Conservation (phyloP, 2,888 invertebrate species). For the Caenorhabditis japonica region DNA sequence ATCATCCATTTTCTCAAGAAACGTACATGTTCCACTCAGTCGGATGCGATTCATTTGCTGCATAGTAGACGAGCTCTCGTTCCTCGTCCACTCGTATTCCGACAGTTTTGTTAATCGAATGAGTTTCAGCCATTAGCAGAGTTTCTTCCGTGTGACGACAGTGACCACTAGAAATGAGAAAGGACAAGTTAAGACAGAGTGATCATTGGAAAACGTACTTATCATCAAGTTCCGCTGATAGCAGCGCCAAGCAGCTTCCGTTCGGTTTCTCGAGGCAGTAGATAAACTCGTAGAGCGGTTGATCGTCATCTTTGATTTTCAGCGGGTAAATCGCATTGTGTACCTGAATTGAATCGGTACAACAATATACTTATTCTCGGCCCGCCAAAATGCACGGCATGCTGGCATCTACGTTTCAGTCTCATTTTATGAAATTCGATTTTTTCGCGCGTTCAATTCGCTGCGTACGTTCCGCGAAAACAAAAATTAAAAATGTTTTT, state of each 20-base stretch:
- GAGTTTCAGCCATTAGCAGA: constrained; percentile 15
- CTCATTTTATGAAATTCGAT: too few relatives aligned
- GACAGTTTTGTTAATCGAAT: constrained; percentile 68
- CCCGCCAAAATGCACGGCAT: too few relatives aligned
- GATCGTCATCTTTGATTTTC: constrained; percentile 23
- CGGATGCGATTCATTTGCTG: constrained; percentile 65
- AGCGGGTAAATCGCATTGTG: constrained; percentile 56
- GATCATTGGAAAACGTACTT: not conserved
- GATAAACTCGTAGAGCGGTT: constrained; percentile 45
- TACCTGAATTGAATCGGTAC: constrained; percentile 35
- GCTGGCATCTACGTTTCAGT: too few relatives aligned
- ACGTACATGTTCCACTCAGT: constrained; percentile 67
- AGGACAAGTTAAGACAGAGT: not conserved
- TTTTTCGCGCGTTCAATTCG: too few relatives aligned
- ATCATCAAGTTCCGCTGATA: constrained; percentile 23
- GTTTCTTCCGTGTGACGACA: constrained; percentile 21
- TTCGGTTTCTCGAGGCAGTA: constrained; percentile 35
- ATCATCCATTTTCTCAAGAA: too few relatives aligned
- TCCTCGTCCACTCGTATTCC: constrained; percentile 63
- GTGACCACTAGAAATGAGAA: constrained; percentile 9
- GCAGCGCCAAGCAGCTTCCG: constrained; percentile 17
- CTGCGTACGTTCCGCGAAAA: too few relatives aligned
- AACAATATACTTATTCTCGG: too few relatives aligned
- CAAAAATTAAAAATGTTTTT: too few relatives aligned
- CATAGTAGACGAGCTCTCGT: constrained; percentile 67